Percentiles rank a stretch among this genome's conserved stretches.
These are phyloP conservation scores for Eurystomus glaucurus DNA, from an alignment of 2,797 vertebrate genomes.

Conservation along the genomic window DNA sequence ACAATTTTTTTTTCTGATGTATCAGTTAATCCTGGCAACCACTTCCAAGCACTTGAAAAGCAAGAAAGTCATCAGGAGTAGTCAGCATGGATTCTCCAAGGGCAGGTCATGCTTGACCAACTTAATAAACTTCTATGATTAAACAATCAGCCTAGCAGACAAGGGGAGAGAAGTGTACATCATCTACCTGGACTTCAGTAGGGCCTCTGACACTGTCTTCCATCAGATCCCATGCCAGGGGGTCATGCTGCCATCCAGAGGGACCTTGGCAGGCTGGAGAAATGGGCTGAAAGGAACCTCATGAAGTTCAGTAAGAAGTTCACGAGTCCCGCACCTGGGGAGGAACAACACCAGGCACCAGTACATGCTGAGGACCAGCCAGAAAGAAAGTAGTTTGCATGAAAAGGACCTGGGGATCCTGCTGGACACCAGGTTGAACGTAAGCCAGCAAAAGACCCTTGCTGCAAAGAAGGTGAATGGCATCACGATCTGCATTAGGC, in stretches of 20 bases:
- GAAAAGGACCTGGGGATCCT: background rate
- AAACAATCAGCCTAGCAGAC: background rate
- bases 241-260: background rate
- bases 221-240: background rate
- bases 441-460: background rate
- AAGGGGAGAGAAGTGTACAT: background rate
- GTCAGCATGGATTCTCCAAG: background rate
- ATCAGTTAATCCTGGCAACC: background rate
- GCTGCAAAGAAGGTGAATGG: background rate
- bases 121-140: background rate
- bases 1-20: background rate
- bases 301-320: background rate
- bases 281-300: background rate
- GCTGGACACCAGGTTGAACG: too few species aligned
- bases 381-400: background rate
- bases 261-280: background rate
- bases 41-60: background rate
- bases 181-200: background rate
- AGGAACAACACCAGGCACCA: background rate
- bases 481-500: background rate
- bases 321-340: background rate
- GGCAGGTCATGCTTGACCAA: background rate
- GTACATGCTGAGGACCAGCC: background rate
- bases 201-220: background rate
- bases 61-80: background rate